Percentiles rank a stretch among this genome's conserved stretches.
These are phyloP conservation scores for Pheucticus melanocephalus DNA, from an alignment of 2,113 vertebrate genomes.

Conservation along the genomic window DNA sequence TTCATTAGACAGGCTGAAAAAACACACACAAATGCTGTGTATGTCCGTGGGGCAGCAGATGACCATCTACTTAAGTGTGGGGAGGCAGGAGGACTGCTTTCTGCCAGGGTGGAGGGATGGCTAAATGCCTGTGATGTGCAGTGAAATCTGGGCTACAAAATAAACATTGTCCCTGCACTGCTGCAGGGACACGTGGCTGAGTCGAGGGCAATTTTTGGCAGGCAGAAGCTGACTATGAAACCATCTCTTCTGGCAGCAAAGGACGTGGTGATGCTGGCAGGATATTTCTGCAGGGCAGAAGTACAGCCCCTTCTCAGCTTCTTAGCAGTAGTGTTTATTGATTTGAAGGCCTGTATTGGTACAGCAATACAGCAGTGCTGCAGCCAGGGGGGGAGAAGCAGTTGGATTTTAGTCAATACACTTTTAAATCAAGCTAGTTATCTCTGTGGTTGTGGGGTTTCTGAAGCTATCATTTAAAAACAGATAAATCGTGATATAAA, in stretches of 20 bases:
- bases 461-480: neutral
- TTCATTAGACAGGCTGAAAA: neutral
- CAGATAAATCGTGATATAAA: neutral
- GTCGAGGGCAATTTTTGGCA: neutral
- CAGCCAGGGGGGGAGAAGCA: neutral
- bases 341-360: neutral
- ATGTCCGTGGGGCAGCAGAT: neutral
- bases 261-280: neutral
- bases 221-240: neutral
- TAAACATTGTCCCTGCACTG: fast-evolving
- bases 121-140: neutral
- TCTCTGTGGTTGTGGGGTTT: neutral
- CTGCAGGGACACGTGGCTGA: fast-evolving
- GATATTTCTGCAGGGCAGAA: neutral
- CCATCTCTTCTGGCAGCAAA: neutral
- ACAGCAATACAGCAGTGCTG: neutral
- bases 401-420: neutral
- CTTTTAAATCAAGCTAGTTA: neutral
- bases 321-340: neutral
- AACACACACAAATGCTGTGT: neutral
- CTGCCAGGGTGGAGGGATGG: neutral
- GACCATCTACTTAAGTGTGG: too few species aligned
- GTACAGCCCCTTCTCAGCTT: neutral
- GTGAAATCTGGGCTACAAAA: neutral
- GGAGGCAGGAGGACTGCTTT: neutral